These are phyloP conservation scores for Fragum whitleyi DNA, from an alignment of 2,888 invertebrate genomes.

Conservation along the genomic window DNA sequence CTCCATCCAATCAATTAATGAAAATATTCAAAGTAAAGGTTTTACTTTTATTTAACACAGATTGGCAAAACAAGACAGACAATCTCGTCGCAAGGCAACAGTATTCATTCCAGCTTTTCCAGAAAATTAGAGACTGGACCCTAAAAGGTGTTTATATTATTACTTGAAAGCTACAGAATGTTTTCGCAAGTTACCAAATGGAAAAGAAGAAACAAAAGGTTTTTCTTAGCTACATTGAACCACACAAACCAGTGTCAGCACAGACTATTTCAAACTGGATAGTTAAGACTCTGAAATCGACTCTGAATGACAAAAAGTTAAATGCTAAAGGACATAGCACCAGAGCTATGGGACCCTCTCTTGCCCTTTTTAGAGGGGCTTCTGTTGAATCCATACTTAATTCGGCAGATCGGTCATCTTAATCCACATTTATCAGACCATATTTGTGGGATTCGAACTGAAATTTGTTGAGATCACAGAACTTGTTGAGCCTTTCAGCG, in stretches of 20 bases:
- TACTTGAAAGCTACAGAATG: slow-evolving; percentile 44
- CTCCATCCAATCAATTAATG: no score
- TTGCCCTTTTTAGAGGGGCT: slow-evolving; percentile 48
- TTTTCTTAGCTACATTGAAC: slow-evolving; percentile 51
- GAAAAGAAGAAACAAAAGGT: slow-evolving; percentile 30
- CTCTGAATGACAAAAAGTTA: slow-evolving; percentile 36
- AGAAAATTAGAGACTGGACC: slow-evolving; percentile 40
- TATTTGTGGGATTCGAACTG: slow-evolving; percentile 10
- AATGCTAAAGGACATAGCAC: slow-evolving; percentile 45
- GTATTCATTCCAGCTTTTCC: slow-evolving; percentile 40
- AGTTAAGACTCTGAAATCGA: slow-evolving; percentile 37
- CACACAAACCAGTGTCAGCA: slow-evolving; percentile 46
- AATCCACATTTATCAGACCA: slow-evolving; percentile 46
- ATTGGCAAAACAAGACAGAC: slow-evolving; percentile 46
- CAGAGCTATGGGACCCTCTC: slow-evolving; percentile 45
- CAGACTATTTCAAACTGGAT: slow-evolving; percentile 59
- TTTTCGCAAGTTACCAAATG: slow-evolving; percentile 17
- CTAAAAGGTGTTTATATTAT: slow-evolving; percentile 34
- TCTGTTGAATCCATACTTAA: slow-evolving; percentile 35
- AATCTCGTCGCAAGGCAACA: slow-evolving; percentile 20
- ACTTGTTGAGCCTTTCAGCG: slow-evolving; percentile 2
- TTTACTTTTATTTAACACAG: slow-evolving; percentile 41
- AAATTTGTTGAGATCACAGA: background rate
- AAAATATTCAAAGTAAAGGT: slow-evolving; percentile 41
- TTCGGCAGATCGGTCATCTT: slow-evolving; percentile 45